A percentile compares a stretch with the other conserved stretches of the same genome.
Conservation (phyloP, 1,140 invertebrate species). For the Camponotus pennsylvanicus region DNA sequence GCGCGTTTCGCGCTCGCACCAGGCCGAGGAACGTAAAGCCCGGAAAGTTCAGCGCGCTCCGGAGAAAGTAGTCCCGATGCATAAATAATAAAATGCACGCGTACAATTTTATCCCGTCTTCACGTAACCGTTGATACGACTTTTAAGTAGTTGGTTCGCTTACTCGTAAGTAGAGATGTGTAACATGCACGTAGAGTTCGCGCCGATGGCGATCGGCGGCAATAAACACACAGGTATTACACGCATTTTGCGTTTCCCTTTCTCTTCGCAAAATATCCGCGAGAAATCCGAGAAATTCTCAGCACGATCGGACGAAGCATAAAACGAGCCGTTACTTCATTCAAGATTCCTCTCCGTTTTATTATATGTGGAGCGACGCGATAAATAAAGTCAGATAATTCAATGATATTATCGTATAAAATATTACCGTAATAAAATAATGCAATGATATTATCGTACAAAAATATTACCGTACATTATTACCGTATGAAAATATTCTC, state of each 20-base stretch:
- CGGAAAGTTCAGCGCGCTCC: conserved; percentile 22
- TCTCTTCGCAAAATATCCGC: conserved; percentile 13
- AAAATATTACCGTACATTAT: too few species aligned
- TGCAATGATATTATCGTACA: too few species aligned
- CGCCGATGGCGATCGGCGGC: neutral
- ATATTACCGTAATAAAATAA: neutral
- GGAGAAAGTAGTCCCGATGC: conserved; percentile 62
- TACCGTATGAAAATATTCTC: neutral
- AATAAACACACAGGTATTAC: neutral
- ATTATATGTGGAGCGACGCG: neutral
- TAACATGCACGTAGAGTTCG: conserved; percentile 32
- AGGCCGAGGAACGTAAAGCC: neutral
- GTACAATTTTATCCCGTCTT: conserved; percentile 63
- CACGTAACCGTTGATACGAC: conserved; percentile 51
- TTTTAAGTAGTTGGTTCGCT: conserved; percentile 4
- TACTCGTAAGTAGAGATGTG: conserved; percentile 13
- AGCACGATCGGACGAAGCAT: neutral
- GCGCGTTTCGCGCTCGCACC: conserved; percentile 14
- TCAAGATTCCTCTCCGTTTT: neutral
- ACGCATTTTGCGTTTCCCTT: conserved; percentile 37
- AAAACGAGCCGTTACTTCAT: neutral
- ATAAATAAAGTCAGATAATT: neutral
- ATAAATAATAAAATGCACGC: conserved; percentile 56
- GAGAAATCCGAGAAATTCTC: conserved; percentile 20
- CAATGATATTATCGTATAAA: too few species aligned